Conservation (phyloP, 2,888 invertebrate species). For the Acronicta alni region DNA sequence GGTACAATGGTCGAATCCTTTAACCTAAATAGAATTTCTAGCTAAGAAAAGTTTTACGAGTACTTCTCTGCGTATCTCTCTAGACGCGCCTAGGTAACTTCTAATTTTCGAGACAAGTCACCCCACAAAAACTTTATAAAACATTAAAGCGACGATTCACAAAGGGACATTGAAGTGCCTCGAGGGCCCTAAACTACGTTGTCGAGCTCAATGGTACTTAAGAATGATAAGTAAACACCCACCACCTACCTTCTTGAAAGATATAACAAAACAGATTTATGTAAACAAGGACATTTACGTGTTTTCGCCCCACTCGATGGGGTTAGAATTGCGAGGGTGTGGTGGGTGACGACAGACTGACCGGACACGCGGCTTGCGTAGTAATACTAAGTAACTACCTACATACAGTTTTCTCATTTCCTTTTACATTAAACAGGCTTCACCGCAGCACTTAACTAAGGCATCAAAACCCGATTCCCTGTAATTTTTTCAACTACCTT, state of each 20-base stretch:
- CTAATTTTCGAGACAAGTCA: constrained; percentile 19
- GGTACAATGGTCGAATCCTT: not conserved
- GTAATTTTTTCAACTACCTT: not conserved
- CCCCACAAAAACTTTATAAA: constrained; percentile 67
- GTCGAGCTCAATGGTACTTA: constrained; percentile 74
- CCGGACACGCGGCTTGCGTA: constrained; percentile 36
- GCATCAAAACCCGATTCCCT: constrained; percentile 16
- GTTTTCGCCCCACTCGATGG: constrained; percentile 55
- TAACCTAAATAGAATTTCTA: not conserved
- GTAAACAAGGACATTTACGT: constrained; percentile 66
- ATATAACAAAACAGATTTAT: constrained; percentile 61
- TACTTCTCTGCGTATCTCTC: too few relatives aligned
- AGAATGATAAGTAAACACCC: constrained; percentile 75
- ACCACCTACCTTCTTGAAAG: constrained; percentile 64
- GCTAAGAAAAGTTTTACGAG: not conserved
- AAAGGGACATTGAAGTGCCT: constrained; percentile 74
- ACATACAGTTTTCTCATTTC: constrained; percentile 65
- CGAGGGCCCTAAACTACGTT: constrained; percentile 73
- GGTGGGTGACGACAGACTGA: constrained; percentile 33
- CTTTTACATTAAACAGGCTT: constrained; percentile 58
- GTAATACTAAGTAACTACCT: constrained; percentile 14
- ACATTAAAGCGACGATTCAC: constrained; percentile 71
- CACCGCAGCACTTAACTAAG: constrained; percentile 9
- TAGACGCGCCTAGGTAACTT: too few relatives aligned
- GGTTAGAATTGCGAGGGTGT: constrained; percentile 49